Evolutionary conservation across 2,888 invertebrate genomes (phyloP).

Genomic region (Protodeltote pygarga): DNA sequence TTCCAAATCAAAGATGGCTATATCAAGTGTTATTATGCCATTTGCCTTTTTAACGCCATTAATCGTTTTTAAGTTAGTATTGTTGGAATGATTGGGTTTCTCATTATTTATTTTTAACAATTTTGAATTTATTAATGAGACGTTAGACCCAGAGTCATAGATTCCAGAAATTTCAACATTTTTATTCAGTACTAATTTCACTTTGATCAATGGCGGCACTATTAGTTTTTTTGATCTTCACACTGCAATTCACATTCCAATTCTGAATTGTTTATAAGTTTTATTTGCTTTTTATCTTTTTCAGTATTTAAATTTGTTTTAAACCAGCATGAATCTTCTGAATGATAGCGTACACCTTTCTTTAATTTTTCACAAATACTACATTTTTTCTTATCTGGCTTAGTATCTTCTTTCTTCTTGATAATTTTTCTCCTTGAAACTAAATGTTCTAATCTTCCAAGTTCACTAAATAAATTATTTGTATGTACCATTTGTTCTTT

Average conservation of each 20-base stretch:
- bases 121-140: constrained; percentile 20
- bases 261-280: constrained; percentile 1
- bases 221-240: constrained; percentile 29
- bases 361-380: constrained; percentile 18
- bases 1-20: constrained; percentile 4
- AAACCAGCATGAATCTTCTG: constrained; percentile 14
- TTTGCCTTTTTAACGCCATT: constrained; percentile 10
- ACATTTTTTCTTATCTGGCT: background rate
- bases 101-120: constrained; percentile 5
- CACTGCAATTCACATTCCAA: constrained; percentile 7
- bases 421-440: background rate
- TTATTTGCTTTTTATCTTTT: background rate
- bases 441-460: constrained; percentile 8
- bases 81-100: background rate
- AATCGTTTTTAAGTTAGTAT: constrained; percentile 13
- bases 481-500: constrained; percentile 6
- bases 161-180: constrained; percentile 7
- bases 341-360: constrained; percentile 9
- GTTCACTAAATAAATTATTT: constrained; percentile 6
- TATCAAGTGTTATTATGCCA: constrained; percentile 1
- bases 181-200: constrained; percentile 16
- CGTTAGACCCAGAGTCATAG: constrained; percentile 27
- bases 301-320: background rate
- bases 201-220: constrained; percentile 33
- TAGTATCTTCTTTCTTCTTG: background rate